Conservation (phyloP, 2,797 vertebrate genomes). For the Rhinatrema bivittatum region DNA sequence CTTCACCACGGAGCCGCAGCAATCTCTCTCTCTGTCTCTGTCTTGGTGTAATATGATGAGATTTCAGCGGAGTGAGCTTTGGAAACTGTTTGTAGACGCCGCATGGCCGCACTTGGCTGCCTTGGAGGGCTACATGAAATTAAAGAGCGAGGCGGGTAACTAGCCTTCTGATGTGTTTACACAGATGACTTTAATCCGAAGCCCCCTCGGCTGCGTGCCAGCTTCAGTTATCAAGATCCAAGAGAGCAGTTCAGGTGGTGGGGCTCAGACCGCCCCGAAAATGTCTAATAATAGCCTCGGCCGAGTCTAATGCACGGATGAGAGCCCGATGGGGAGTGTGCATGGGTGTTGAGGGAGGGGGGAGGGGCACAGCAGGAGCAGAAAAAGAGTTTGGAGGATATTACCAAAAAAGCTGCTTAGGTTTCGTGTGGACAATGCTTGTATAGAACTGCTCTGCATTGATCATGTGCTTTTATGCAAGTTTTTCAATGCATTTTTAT, state of each 20-base stretch:
- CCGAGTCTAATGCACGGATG: conserved; percentile 7
- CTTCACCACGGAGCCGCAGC: no score
- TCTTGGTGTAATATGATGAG: no score
- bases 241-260: conserved; percentile 10
- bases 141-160: conserved; percentile 9
- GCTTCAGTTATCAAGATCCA: conserved; percentile 13
- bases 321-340: background rate
- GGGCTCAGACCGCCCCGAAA: background rate
- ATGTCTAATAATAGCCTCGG: conserved; percentile 3
- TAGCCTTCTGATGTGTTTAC: conserved; percentile 1
- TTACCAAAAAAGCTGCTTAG: background rate
- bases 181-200: conserved; percentile 18
- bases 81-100: background rate
- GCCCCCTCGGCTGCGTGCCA: background rate
- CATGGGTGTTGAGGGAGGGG: background rate
- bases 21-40: no score
- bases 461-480: background rate
- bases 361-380: no score
- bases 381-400: background rate
- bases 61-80: accelerated
- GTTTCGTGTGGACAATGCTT: conserved; percentile 1
- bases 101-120: no score
- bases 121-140: background rate
- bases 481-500: background rate
- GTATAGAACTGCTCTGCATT: background rate